Evolutionary conservation across 2,888 invertebrate genomes (phyloP).

Genomic region (Pterobdella sp.): DNA sequence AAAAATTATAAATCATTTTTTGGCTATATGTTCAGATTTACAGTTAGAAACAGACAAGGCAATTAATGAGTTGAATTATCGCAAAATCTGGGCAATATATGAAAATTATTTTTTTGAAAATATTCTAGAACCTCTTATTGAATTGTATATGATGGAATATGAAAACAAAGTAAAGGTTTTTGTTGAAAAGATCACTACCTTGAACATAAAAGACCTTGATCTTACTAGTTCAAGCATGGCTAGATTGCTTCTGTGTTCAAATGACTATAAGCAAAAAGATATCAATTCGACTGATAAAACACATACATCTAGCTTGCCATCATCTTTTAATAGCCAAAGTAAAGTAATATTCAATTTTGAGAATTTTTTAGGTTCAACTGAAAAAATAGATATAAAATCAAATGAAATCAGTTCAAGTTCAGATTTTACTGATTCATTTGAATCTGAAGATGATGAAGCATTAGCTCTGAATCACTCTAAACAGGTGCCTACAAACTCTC

Average conservation of each 20-base stretch:
- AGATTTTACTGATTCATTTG: not conserved
- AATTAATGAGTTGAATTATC: not conserved
- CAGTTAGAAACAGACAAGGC: constrained; percentile 4
- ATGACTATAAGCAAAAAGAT: not conserved
- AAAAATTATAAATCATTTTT: constrained; percentile 8
- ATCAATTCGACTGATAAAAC: not conserved
- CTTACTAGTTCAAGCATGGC: not conserved
- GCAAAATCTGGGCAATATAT: constrained; percentile 26
- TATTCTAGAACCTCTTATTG: not conserved
- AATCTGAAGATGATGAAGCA: not conserved
- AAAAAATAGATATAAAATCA: not conserved
- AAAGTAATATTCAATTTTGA: not conserved
- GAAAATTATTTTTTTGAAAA: constrained; percentile 29
- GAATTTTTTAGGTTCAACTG: not conserved
- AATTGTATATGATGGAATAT: constrained; percentile 11
- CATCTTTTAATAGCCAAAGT: not conserved
- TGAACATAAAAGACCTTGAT: constrained; percentile 18
- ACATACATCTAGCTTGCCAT: not conserved
- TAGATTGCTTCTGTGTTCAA: not conserved
- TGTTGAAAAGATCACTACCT: not conserved
- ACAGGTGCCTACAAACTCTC: not conserved
- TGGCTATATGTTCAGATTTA: constrained; percentile 12
- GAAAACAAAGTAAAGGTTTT: constrained; percentile 7
- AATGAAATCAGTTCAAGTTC: not conserved
- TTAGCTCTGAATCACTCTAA: not conserved